Conservation (phyloP, 2,113 vertebrate species). For the Gasterosteus nipponicus region DNA sequence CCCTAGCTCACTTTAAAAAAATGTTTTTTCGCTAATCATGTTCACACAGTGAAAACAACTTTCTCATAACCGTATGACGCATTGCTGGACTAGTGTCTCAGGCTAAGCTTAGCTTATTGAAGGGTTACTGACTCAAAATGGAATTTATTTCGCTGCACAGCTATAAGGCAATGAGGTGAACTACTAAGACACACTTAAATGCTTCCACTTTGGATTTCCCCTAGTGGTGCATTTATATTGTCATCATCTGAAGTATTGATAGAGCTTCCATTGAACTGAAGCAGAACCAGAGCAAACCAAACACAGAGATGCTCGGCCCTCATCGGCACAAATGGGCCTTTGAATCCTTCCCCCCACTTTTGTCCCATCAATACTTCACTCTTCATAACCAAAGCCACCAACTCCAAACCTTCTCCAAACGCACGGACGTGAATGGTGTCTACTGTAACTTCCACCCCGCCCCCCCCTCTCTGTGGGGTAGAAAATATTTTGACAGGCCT, state of each 20-base stretch:
- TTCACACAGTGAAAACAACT: constrained; percentile 55
- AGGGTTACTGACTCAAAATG: constrained; percentile 46
- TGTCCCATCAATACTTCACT: constrained; percentile 79
- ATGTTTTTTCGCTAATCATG: constrained; percentile 46
- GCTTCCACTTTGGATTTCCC: constrained; percentile 32
- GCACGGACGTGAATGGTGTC: constrained; percentile 78
- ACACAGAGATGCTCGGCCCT: constrained; percentile 52
- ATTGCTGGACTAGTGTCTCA: constrained; percentile 24
- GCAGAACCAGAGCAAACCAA: constrained; percentile 70
- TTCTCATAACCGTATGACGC: constrained; percentile 31
- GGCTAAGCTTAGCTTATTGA: constrained; percentile 51
- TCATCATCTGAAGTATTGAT: constrained; percentile 45
- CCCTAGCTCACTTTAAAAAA: constrained; percentile 10
- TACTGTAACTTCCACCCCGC: constrained; percentile 73
- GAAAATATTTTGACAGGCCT: constrained; percentile 76
- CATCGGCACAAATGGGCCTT: constrained; percentile 76
- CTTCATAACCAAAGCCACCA: constrained; percentile 75
- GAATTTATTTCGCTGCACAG: constrained; percentile 33
- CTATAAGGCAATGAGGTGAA: constrained; percentile 28
- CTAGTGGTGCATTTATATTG: constrained; percentile 45
- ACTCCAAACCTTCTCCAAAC: constrained; percentile 66
- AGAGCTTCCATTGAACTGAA: constrained; percentile 66
- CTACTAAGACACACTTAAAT: constrained; percentile 28
- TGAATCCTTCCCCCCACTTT: constrained; percentile 73
- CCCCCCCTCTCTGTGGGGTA: constrained; percentile 73